These are phyloP conservation scores for Eudyptes chrysolophus DNA, from an alignment of 2,113 vertebrate genomes.

Conservation along the genomic window DNA sequence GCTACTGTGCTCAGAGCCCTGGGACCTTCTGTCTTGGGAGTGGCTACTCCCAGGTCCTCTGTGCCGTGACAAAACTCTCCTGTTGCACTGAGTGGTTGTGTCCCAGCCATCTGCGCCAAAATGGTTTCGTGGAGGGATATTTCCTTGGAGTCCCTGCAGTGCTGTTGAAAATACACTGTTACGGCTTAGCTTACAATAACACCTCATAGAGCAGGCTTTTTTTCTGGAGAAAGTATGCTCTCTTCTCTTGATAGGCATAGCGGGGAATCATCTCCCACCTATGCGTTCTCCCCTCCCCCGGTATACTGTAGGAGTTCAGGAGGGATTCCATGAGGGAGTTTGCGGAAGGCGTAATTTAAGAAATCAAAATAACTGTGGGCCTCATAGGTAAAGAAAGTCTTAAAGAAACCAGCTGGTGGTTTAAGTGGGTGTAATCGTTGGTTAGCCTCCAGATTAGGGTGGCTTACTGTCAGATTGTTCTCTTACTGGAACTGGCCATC, in stretches of 20 bases:
- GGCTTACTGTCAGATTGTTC: not conserved
- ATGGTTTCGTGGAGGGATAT: not conserved
- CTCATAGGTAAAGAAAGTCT: not conserved
- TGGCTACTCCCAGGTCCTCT: not conserved
- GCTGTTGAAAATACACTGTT: not conserved
- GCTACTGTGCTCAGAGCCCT: not conserved
- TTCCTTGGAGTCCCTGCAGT: not conserved
- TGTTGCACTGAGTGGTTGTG: not conserved
- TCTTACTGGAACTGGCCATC: not conserved
- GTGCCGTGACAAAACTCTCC: not conserved
- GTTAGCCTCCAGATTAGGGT: not conserved
- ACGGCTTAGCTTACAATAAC: not conserved
- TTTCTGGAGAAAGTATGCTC: not conserved
- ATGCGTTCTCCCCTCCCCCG: not conserved
- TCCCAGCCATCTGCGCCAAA: not conserved
- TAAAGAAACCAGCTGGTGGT: not conserved
- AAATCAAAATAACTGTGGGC: fast-evolving
- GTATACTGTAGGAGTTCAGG: not conserved
- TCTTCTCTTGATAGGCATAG: not conserved
- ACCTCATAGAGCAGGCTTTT: not conserved
- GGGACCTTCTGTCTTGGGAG: not conserved
- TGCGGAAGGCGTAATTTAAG: not conserved
- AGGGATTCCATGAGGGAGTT: not conserved
- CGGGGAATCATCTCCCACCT: not conserved
- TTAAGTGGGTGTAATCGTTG: not conserved